Base-by-base conservation (phyloP, 1,140 invertebrate species). In the Zaprionus gabonicus region DNA sequence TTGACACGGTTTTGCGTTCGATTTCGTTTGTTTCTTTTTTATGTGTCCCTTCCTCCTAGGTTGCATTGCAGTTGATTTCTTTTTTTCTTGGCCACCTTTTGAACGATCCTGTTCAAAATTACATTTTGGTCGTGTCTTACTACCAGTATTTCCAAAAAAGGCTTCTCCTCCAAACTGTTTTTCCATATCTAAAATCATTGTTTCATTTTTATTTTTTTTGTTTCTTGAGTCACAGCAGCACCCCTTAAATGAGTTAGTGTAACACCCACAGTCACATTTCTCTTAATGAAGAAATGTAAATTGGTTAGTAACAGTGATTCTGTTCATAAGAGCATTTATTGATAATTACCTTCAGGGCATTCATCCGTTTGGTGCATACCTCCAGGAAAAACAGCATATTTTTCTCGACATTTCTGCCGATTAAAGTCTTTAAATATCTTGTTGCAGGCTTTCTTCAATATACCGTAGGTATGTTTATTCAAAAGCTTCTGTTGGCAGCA, bases 311-410 rank as follows among this genome's bases (percentile, higher is more conserved):
- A 20, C 20, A 20, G 20, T 20, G 20, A 20, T 20, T 20, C 20
- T 12, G 41, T 38, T 38, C 1, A 4, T 4, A 38, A 20, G 36
- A 9, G 13, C 20, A 57, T 28, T 58, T 78, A 75, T 49, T 17
- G n/a, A 2, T 9, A 17, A 7, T 46, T 46, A 46, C 41, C n/a
- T 17, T 17, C 17, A 9, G 6, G 7, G 7, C 6, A 9, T 9
- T 46, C n/a, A n/a, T 46, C n/a, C 7, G 2, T 10, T 46, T 46
- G 15, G 9, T 7, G 49, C 27, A 79, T 84, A 1, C 76, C 81
- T 17, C 85, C 85, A 28, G 84, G 59, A 20, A 88, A 90, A 7
- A 84, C 27, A 6, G 79, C 72, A 53, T 90, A 90, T n/a, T 71
- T 77, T 25, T 90, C 85, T 13, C 62, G 72, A 58, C 85, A 90